Conservation (phyloP, 1,140 invertebrate genomes). For the Euschistus heros region DNA sequence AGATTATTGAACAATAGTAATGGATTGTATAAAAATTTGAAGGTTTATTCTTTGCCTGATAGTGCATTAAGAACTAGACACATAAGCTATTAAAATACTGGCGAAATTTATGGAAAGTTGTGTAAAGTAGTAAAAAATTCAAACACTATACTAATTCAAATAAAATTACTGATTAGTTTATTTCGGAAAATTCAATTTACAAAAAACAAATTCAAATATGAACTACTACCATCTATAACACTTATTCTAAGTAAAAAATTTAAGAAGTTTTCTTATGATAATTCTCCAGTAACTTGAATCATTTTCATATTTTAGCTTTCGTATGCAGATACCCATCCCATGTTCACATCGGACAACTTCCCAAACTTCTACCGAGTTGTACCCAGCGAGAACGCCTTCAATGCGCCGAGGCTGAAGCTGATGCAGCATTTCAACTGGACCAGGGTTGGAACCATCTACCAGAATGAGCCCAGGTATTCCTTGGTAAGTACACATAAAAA, state of each 20-base stretch:
- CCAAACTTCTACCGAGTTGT: conserved; percentile 95
- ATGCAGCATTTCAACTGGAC: conserved; percentile 94
- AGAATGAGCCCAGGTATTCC: conserved; percentile 89
- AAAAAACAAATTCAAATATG: not conserved
- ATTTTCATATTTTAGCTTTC: conserved; percentile 61
- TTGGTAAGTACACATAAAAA: conserved; percentile 48
- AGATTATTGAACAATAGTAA: too few species aligned
- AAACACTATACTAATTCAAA: too few species aligned
- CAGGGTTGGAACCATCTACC: conserved; percentile 90
- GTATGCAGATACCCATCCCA: conserved; percentile 96
- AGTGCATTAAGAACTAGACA: too few species aligned
- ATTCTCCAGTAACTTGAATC: not conserved
- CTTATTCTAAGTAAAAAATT: too few species aligned
- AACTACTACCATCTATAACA: too few species aligned
- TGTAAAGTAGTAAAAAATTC: too few species aligned
- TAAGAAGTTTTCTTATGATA: not conserved
- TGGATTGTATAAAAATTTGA: too few species aligned
- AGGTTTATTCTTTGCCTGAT: too few species aligned
- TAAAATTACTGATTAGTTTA: too few species aligned
- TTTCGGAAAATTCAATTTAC: not conserved
- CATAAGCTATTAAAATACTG: too few species aligned
- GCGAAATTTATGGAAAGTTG: too few species aligned
- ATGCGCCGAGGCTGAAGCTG: conserved; percentile 77
- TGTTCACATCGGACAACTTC: conserved; percentile 89
- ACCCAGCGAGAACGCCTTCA: conserved; percentile 92